These are phyloP conservation scores for Epistrophe grossulariae DNA, from an alignment of 2,888 invertebrate species.

Conservation along the genomic window DNA sequence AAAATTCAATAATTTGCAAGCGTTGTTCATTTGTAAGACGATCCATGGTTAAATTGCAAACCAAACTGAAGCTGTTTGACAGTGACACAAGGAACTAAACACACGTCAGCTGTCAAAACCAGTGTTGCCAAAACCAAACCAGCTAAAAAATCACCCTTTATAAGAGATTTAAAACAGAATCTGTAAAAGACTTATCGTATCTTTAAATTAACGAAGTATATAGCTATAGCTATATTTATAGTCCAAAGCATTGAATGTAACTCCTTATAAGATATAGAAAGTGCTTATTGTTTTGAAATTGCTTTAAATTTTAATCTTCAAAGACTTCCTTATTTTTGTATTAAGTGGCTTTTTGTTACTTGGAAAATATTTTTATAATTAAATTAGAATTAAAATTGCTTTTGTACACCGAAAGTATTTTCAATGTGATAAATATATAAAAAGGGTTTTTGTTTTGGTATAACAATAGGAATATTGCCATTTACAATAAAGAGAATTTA, in stretches of 20 bases:
- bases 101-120: no score
- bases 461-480: background rate
- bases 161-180: background rate
- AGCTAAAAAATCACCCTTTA: no score
- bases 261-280: background rate
- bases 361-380: background rate
- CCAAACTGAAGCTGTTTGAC: no score
- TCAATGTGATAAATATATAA: background rate
- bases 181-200: background rate
- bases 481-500: background rate
- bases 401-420: background rate
- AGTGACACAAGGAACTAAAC: no score
- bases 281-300: conserved; percentile 5
- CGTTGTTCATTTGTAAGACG: no score
- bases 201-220: background rate
- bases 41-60: no score
- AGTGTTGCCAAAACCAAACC: no score
- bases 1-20: no score
- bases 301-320: conserved; percentile 11
- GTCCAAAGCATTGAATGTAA: background rate
- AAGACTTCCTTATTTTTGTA: background rate
- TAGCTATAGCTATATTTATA: background rate
- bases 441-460: background rate
- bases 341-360: conserved; percentile 13
- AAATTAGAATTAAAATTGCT: conserved; percentile 13